phyloP scores from a whole-genome alignment of 2,113 vertebrate genomes.

The Okapia johnstoni region DNA sequence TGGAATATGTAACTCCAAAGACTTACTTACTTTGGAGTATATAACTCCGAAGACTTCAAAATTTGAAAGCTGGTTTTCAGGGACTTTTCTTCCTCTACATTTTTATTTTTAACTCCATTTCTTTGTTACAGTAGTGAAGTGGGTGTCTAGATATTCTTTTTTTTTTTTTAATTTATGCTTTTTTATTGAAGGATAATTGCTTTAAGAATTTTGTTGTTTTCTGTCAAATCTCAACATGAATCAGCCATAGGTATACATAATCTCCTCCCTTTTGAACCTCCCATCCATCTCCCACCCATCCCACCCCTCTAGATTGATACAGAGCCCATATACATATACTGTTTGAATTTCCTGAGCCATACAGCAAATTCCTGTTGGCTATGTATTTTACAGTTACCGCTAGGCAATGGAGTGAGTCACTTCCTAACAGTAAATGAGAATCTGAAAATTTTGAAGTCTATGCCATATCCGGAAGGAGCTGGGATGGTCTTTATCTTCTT shows the following conservation, averaged over 20 bases:
- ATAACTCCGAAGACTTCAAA: neutral
- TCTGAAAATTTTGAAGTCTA: neutral
- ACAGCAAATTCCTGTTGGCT: neutral
- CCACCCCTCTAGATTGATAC: neutral
- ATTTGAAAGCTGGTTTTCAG: neutral
- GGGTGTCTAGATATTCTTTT: neutral
- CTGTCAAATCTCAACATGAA: neutral
- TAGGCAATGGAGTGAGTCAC: neutral
- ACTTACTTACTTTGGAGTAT: neutral
- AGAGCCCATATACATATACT: neutral
- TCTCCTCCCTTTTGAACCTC: neutral
- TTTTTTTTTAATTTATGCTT: neutral
- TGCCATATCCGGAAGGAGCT: neutral
- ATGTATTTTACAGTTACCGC: neutral
- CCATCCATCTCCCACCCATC: accelerated
- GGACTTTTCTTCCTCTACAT: neutral
- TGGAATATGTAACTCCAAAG: neutral
- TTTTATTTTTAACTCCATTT: neutral
- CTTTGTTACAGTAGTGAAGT: neutral
- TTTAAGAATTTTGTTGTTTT: neutral
- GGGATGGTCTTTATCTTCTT: neutral
- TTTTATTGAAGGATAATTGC: neutral
- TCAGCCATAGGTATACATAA: neutral
- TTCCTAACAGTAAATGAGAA: neutral
- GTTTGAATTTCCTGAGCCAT: neutral